Base-by-base conservation (phyloP, 2,797 vertebrate species). In the Ctenopoma kingsleyae region DNA sequence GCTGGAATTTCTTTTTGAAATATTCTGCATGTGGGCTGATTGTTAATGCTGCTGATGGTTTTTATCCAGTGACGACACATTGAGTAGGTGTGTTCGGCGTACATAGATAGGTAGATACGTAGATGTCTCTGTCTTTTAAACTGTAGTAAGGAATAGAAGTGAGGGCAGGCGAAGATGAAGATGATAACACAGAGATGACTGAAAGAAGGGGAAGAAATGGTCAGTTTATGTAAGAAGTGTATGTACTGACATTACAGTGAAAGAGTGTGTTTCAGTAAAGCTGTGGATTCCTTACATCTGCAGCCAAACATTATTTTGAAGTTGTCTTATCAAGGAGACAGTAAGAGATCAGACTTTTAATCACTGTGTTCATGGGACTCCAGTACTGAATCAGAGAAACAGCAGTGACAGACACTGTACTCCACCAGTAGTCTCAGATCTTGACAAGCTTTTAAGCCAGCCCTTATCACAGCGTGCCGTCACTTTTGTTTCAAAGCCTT, bases 381-480 rank as follows among this genome's bases (percentile, higher is more conserved):
- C 8, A 17, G n/a, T 23, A 48, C 32, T 15, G 36, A 54, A 55
- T 40, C 10, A 55, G 52, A 64, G 27, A 68, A 67, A 23, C 41
- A 44, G 20, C 43, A 23, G 50, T 46, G 54, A 62, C 44, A 35
- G 0, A n/a, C 30, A 23, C 32, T n/a, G 55, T 22, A 19, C 62
- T 61, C 15, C 40, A 66, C 10, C 8, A 6, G 41, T 11, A 43
- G 61, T 35, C 41, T 80, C 80, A 54, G 38, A 66, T 67, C 56
- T 55, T 51, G 56, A 64, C 64, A 56, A 63, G 64, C 56, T 78
- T 79, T 67, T 43, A 76, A 79, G 57, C 73, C 62, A 40, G 6
- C 65, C 61, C 54, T 81, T 75, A 84, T 82, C 83, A 60, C 87
- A 84, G 80, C 76, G 22, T 63, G 84, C 58, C 38, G 20, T 78